Percentiles rank a stretch among this genome's conserved stretches.
phyloP scores from a whole-genome alignment of 2,797 vertebrate species.

The Acanthiza pusilla region DNA sequence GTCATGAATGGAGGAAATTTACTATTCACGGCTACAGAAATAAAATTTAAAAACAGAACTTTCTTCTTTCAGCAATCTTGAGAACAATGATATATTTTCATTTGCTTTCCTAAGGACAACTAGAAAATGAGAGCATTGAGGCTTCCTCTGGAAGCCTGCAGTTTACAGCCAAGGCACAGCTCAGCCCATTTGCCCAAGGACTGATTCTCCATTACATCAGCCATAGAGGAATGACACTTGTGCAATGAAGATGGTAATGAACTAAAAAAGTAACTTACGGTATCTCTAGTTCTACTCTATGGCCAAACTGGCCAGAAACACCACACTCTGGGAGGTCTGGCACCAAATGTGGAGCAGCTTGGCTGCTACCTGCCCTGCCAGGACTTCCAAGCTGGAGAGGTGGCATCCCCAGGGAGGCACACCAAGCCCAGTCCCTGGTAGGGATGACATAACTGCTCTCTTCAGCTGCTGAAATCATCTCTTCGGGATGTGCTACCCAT shows the following conservation, averaged over 20 bases:
- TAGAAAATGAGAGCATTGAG: not conserved
- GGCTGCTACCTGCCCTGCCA: not conserved
- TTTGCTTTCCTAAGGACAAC: not conserved
- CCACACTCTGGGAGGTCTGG: rapidly evolving
- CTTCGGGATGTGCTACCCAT: not conserved
- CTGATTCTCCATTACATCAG: not conserved
- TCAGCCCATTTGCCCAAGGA: not conserved
- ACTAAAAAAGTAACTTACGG: not conserved
- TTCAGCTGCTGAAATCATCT: not conserved
- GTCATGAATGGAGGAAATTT: slow-evolving; percentile 19
- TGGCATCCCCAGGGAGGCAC: not conserved
- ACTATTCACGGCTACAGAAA: not conserved
- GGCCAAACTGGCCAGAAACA: not conserved
- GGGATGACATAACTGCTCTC: not conserved
- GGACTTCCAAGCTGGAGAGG: not conserved
- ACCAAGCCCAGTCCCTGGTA: rapidly evolving
- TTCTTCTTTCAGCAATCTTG: not conserved
- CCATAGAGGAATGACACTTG: not conserved
- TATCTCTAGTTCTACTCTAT: not conserved
- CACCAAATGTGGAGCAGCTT: not conserved
- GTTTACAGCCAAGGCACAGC: not conserved
- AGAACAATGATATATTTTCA: slow-evolving; percentile 6
- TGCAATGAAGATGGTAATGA: not conserved
- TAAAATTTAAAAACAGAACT: not conserved
- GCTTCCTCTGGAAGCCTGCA: not conserved